These are phyloP conservation scores for Parelbella ahira DNA, from an alignment of 2,888 invertebrate genomes.

Conservation along the genomic window DNA sequence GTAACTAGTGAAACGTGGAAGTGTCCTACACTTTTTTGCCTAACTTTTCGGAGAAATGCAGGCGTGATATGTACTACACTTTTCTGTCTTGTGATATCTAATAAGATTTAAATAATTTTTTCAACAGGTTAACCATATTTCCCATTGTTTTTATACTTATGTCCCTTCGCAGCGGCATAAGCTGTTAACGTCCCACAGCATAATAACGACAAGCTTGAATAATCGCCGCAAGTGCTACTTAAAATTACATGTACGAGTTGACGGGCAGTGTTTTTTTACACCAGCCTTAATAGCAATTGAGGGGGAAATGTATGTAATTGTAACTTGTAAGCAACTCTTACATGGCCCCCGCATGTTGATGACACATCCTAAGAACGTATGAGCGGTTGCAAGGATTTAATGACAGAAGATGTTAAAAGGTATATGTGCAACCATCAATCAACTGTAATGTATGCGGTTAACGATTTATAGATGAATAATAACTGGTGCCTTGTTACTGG, in stretches of 20 bases:
- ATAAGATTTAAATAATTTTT: no score
- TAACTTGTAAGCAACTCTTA: slow-evolving; percentile 44
- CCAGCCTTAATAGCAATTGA: slow-evolving; percentile 43
- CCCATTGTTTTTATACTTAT: no score
- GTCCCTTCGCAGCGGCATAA: no score
- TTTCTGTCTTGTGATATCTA: no score
- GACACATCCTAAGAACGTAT: slow-evolving; percentile 39
- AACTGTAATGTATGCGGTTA: slow-evolving; percentile 25
- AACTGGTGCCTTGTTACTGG: slow-evolving; percentile 22
- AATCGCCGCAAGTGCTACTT: slow-evolving; percentile 39
- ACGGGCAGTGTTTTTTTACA: slow-evolving; percentile 51
- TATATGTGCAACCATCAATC: slow-evolving; percentile 32
- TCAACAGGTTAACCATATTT: no score
- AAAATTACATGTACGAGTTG: slow-evolving; percentile 52
- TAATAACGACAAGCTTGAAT: slow-evolving; percentile 54
- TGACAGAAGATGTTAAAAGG: slow-evolving; percentile 35
- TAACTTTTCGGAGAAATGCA: no score
- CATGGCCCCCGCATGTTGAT: slow-evolving; percentile 54
- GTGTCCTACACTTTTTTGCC: no score
- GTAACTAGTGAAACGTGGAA: no score
- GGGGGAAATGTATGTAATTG: slow-evolving; percentile 54
- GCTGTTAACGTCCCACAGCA: no score
- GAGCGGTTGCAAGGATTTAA: slow-evolving; percentile 43
- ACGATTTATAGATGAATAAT: slow-evolving; percentile 11
- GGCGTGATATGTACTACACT: no score